Conservation (phyloP, 1,140 invertebrate species). For the Pararge aegeria region DNA sequence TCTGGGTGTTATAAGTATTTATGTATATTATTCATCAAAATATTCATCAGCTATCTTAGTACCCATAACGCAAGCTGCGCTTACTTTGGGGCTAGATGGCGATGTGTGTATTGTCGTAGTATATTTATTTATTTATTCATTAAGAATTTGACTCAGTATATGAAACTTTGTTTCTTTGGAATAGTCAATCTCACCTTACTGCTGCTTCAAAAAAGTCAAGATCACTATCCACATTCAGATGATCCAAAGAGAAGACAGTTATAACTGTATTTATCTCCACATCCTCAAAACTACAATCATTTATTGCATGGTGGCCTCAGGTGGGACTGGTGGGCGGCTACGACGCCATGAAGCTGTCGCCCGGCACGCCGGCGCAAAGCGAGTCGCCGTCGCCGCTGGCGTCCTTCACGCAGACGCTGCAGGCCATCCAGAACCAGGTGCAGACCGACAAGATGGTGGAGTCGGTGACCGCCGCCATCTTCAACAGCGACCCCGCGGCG, state of each 20-base stretch:
- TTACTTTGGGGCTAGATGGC: no score
- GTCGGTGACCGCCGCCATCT: slow-evolving; percentile 74
- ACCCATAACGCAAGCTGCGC: no score
- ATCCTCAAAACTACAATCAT: slow-evolving; percentile 87
- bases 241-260: slow-evolving; percentile 86
- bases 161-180: no score
- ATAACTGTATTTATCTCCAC: slow-evolving; percentile 86
- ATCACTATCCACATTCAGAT: slow-evolving; percentile 86
- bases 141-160: no score
- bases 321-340: slow-evolving; percentile 76
- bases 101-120: no score
- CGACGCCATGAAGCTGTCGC: slow-evolving; percentile 65
- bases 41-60: no score
- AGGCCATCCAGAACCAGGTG: slow-evolving; percentile 73
- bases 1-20: no score
- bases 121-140: no score
- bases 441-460: slow-evolving; percentile 79
- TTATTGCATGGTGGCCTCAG: no score
- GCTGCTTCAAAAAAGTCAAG: slow-evolving; percentile 87
- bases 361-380: slow-evolving; percentile 47
- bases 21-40: no score
- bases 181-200: slow-evolving; percentile 75
- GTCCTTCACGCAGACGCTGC: slow-evolving; percentile 69
- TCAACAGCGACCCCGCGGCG: slow-evolving; percentile 63
- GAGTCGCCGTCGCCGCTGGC: slow-evolving; percentile 44